Percentiles rank a stretch among this genome's conserved stretches.
These are phyloP conservation scores for Agriopis marginaria DNA, from an alignment of 2,888 invertebrate species.

Conservation along the genomic window DNA sequence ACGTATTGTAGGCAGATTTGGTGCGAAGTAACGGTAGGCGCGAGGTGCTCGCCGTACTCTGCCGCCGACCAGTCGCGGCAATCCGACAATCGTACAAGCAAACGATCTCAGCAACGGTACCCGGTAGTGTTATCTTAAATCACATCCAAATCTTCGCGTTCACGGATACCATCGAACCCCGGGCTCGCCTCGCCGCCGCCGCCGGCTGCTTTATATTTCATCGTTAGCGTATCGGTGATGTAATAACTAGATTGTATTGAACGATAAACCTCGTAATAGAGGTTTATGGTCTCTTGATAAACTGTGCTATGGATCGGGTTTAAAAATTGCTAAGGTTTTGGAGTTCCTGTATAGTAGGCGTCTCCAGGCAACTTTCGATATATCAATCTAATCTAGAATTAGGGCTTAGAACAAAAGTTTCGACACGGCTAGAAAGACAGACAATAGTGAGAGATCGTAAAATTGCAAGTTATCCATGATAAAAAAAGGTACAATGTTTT, in stretches of 20 bases:
- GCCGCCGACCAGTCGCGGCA: constrained; percentile 55
- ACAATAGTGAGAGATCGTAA: neutral
- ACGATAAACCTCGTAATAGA: constrained; percentile 31
- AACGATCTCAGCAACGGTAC: constrained; percentile 78
- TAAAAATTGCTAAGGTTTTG: neutral
- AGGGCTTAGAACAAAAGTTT: neutral
- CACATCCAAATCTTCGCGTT: constrained; percentile 67
- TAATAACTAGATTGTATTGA: constrained; percentile 37
- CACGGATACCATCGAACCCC: constrained; percentile 42
- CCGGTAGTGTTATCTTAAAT: constrained; percentile 73
- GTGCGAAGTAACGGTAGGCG: constrained; percentile 75
- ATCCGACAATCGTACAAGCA: constrained; percentile 67
- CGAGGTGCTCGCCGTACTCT: constrained; percentile 51
- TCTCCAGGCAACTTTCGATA: neutral
- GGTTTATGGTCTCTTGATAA: constrained; percentile 16
- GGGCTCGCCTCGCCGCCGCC: constrained; percentile 35
- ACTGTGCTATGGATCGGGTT: constrained; percentile 3
- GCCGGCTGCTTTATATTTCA: constrained; percentile 44
- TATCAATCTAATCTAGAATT: neutral
- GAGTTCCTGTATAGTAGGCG: too few species aligned
- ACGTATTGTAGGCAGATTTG: constrained; percentile 83
- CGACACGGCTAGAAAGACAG: neutral
- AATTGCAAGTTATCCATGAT: too few species aligned
- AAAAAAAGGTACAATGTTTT: neutral
- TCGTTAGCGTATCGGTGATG: constrained; percentile 43